Base-by-base conservation (phyloP, 2,888 invertebrate species). In the Calephelis perditalis region DNA sequence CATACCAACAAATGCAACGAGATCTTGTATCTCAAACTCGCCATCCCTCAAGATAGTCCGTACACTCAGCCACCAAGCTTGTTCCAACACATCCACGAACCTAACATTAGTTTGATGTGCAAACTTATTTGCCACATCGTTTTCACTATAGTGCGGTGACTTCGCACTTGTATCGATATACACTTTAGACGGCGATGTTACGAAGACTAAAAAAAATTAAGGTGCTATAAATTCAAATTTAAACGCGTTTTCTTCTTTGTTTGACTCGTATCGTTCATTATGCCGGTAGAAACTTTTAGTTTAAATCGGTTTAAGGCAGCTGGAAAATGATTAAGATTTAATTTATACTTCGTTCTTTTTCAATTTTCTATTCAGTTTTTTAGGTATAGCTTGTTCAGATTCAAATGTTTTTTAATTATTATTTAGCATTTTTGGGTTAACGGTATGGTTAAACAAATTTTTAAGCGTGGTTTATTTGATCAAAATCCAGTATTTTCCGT, bases 131-230 rank as follows among this genome's bases (percentile, higher is more conserved):
- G 73, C 76, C 55, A 84, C 88, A 69, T 91, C 91, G 67, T 91
- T 91, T 63, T 77, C 77, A 72, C 91, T 88, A 74, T 88, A 91
- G 81, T 84, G 80, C 54, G 83, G 73, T 47, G 81, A 83, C 72
- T 87, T 85, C 60, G 73, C 76, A 65, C 80, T 84, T 59, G 91
- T 91, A 54, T 78, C 78, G 70, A 93, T 79, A 74, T 92, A 92
- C 60, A 93, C 88, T 70, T 78, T 89, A 61, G 92, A 91, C 54
- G 92, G 84, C 36, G 92, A 93, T 15, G 92, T 86, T 70, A 93
- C 86, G 69, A 82, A 92, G 64, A 93, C 93, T 82, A 82, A 35
- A 82, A 82, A 74, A 72, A 65, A 74, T 75, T 77, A 75, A 81
- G 79, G 74, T 78, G 70, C 63, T 63, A 62, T 64, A 64, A 61